Percentiles rank a stretch among this genome's conserved stretches.
Evolutionary conservation across 2,888 invertebrate genomes (phyloP).

Genomic region (Torymus tubicola): DNA sequence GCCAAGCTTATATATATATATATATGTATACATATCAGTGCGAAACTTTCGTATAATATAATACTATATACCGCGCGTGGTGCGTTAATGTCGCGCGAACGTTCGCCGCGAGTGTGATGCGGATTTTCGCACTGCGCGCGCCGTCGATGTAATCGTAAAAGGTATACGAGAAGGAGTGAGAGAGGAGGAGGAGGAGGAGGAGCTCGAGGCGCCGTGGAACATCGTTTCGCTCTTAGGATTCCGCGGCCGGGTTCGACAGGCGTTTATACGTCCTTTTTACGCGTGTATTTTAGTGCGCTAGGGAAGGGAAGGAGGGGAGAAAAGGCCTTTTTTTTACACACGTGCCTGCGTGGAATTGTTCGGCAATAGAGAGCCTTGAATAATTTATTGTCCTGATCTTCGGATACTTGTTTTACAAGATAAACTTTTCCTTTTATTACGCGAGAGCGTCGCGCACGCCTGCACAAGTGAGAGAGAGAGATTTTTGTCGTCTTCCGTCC

Average conservation of each 20-base stretch:
- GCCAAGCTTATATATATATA: too few species aligned
- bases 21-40: too few species aligned
- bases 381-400: constrained; percentile 49
- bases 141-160: constrained; percentile 55
- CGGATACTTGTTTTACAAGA: constrained; percentile 50
- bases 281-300: constrained; percentile 42
- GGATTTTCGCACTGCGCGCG: constrained; percentile 33
- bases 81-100: constrained; percentile 32
- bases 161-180: neutral
- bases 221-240: constrained; percentile 60
- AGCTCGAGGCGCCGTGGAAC: constrained; percentile 43
- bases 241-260: constrained; percentile 53
- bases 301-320: neutral
- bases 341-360: constrained; percentile 51
- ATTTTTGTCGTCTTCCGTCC: constrained; percentile 21
- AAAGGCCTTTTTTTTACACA: constrained; percentile 26
- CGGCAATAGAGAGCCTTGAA: constrained; percentile 42
- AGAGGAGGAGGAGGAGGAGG: neutral
- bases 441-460: neutral
- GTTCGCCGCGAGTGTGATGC: constrained; percentile 18
- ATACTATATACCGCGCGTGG: neutral
- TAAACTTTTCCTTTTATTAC: constrained; percentile 41
- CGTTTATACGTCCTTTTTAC: constrained; percentile 54
- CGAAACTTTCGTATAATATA: neutral
- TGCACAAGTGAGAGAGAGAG: too few species aligned